Evolutionary conservation across 2,797 vertebrate genomes (phyloP), one percentile per base, ranked within the genome.

Genomic region (Sebastes kiyomatsui): DNA sequence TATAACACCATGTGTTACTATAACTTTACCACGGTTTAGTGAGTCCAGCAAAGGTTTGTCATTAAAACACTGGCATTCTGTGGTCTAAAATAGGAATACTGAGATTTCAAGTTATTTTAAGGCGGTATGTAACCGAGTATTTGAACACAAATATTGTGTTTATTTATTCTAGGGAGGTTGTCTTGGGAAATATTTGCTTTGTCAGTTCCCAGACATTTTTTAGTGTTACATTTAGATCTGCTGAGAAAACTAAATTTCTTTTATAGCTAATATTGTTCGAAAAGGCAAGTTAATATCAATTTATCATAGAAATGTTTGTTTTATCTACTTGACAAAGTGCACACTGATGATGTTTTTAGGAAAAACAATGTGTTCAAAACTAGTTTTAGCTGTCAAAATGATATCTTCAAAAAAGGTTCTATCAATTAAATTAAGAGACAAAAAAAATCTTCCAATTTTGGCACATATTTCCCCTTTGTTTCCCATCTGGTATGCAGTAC

Each of bases 371-470:
- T 22, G 12, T 58, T 65, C 3, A 60, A 56, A 66, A 68, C n/a
- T 9, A 23, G 5, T 55, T 67, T 52, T 10, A 71, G 42, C 10
- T 35, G 3, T 75, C 5, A 28, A 74, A 75, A 67, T 22, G 75
- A 86, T 82, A 82, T 84, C 74, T 86, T 81, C 2, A 67, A 71
- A 69, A 25, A 60, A 25, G 23, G 20, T 25, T 75, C 6, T 16
- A 22, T 59, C 1, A 68, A 38, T 76, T 38, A 16, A 67, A 62
- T 22, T 33, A 16, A 22, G 7, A 54, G 18, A 67, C 30, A 5
- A 38, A 27, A 22, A n/a, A 38, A 81, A 60, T 66, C 11, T 5
- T 69, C 49, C 12, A 55, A 66, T 62, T 72, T 68, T 81, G 61
- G 81, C 74, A 75, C 52, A 65, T 3, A 25, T 12, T 33, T 60